phyloP scores from a whole-genome alignment of 2,113 vertebrate genomes.

The Canis aureus region DNA sequence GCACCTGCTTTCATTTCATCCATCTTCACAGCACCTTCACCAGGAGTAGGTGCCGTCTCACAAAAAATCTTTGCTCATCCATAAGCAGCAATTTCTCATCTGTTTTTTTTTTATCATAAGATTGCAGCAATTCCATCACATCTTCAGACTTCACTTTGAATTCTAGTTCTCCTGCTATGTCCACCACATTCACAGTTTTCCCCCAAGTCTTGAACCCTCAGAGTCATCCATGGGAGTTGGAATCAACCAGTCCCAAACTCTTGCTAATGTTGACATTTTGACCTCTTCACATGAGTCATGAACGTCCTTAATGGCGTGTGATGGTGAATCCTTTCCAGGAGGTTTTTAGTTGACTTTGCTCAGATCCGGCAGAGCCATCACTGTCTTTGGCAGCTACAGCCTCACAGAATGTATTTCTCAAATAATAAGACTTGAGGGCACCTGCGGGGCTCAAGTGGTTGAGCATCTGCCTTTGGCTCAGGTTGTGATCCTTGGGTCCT shows the following conservation, averaged over 20 bases:
- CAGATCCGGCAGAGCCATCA: not conserved
- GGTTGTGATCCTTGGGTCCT: too few species aligned
- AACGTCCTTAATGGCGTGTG: not conserved
- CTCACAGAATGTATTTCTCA: not conserved
- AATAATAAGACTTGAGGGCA: not conserved
- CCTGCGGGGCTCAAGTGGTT: too few species aligned
- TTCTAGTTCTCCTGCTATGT: not conserved
- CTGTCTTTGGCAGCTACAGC: not conserved
- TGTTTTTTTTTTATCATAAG: not conserved
- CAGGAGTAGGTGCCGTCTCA: not conserved
- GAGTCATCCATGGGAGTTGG: not conserved
- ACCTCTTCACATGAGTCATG: not conserved
- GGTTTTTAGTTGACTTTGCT: not conserved
- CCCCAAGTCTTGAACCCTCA: not conserved
- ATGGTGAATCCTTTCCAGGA: not conserved
- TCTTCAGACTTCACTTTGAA: not conserved
- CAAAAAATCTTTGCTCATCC: not conserved
- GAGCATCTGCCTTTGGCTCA: too few species aligned
- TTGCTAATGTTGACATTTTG: not conserved
- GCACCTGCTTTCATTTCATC: not conserved
- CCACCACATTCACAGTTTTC: not conserved
- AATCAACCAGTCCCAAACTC: not conserved
- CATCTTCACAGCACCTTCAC: not conserved
- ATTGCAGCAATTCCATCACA: not conserved
- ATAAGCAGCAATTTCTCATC: not conserved